Conservation (phyloP, 2,113 vertebrate species). For the Notechis scutatus region DNA sequence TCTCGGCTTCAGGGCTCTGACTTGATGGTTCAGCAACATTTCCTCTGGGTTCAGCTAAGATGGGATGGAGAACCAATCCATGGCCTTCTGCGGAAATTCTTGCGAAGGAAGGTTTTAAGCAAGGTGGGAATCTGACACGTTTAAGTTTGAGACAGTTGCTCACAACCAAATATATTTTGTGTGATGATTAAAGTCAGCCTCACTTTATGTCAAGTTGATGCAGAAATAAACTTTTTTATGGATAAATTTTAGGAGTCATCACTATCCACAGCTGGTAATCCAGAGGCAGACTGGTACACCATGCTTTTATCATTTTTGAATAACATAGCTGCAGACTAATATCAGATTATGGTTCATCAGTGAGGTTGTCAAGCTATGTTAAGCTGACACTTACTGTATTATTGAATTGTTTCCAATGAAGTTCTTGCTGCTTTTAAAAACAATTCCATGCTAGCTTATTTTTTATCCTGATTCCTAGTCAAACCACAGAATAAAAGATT, state of each 20-base stretch:
- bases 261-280: background rate
- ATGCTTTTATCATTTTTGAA: background rate
- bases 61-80: constrained; percentile 91
- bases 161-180: background rate
- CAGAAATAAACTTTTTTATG: background rate
- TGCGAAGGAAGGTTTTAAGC: constrained; percentile 82
- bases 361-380: background rate
- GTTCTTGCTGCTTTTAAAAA: background rate
- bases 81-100: constrained; percentile 82
- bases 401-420: background rate
- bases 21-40: constrained; percentile 89
- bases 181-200: fast-evolving
- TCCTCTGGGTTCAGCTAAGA: constrained; percentile 91
- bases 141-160: background rate
- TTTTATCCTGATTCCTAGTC: background rate
- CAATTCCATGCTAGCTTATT: background rate
- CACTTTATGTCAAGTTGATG: background rate
- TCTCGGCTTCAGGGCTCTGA: constrained; percentile 86
- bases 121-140: constrained; percentile 71
- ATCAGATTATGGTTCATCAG: background rate
- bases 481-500: background rate
- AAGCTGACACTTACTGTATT: background rate
- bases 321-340: background rate
- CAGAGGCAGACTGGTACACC: background rate
- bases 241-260: background rate